Percentiles rank a stretch among this genome's conserved stretches.
phyloP scores from a whole-genome alignment of 2,113 vertebrate species.

The Macheiramphus alcinus region DNA sequence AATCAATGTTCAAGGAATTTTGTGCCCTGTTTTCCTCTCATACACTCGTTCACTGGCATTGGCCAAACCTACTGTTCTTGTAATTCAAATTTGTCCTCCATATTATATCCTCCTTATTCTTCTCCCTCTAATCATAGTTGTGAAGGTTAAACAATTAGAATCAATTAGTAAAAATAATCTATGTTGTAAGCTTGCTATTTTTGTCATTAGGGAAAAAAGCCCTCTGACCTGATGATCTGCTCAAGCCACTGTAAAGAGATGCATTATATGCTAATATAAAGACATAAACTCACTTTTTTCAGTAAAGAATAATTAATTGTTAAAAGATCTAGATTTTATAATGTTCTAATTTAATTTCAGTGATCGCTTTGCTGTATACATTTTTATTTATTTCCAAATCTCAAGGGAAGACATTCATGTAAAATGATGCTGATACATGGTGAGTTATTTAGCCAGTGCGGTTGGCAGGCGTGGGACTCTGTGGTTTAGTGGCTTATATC shows the following conservation, averaged over 20 bases:
- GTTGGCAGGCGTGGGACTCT: neutral
- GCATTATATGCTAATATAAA: neutral
- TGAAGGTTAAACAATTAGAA: neutral
- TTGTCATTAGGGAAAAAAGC: neutral
- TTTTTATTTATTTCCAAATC: neutral
- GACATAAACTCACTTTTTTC: neutral
- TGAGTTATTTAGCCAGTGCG: neutral
- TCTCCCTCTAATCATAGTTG: neutral
- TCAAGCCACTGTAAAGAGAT: neutral
- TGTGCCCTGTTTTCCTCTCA: neutral
- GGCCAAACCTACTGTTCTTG: neutral
- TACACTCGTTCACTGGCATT: neutral
- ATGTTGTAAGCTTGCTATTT: neutral
- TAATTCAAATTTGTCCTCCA: neutral
- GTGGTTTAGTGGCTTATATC: constrained; percentile 25
- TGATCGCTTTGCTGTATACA: neutral
- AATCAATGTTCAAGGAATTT: neutral
- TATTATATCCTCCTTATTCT: neutral
- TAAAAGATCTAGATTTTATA: neutral
- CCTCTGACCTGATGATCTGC: neutral
- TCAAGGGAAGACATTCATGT: neutral
- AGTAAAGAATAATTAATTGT: neutral
- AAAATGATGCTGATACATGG: neutral
- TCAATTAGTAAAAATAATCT: neutral
- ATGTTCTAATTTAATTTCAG: neutral